Percentiles rank a stretch among this genome's conserved stretches.
These are phyloP conservation scores for Tetramorium parvispinum DNA, from an alignment of 1,140 invertebrate species.

Conservation along the genomic window DNA sequence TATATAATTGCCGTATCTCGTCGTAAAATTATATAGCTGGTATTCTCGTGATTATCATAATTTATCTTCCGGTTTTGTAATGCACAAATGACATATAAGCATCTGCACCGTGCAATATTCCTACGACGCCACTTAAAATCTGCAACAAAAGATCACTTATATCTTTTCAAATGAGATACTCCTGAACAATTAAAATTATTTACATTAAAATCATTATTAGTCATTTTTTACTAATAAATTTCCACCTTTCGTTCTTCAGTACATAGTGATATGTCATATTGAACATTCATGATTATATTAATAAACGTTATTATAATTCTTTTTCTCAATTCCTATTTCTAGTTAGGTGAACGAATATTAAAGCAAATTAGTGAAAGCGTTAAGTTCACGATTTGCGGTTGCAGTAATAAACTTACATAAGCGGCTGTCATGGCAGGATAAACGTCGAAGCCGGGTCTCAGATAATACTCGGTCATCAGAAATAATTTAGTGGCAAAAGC, in stretches of 20 bases:
- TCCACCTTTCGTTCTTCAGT: neutral
- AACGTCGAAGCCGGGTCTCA: constrained; percentile 88
- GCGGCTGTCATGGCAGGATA: constrained; percentile 94
- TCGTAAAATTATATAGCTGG: constrained; percentile 7
- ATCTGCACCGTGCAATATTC: constrained; percentile 90
- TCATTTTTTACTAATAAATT: neutral
- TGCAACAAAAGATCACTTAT: constrained; percentile 82
- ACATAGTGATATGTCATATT: neutral
- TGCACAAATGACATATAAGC: constrained; percentile 90
- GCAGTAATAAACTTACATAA: constrained; percentile 89
- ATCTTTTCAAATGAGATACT: neutral
- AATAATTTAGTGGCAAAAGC: constrained; percentile 91
- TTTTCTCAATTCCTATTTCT: neutral
- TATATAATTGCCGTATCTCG: neutral
- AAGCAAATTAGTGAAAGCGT: constrained; percentile 30
- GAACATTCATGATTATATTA: neutral
- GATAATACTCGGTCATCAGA: constrained; percentile 88
- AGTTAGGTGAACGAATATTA: neutral
- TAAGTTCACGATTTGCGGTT: neutral
- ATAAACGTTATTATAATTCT: constrained; percentile 2
- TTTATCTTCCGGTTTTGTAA: constrained; percentile 85
- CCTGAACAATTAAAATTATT: neutral
- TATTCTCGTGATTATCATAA: neutral
- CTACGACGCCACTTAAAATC: constrained; percentile 91
- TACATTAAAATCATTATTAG: neutral